These are phyloP conservation scores for Trematocara unimaculatum DNA, from an alignment of 2,113 vertebrate genomes.

Conservation along the genomic window DNA sequence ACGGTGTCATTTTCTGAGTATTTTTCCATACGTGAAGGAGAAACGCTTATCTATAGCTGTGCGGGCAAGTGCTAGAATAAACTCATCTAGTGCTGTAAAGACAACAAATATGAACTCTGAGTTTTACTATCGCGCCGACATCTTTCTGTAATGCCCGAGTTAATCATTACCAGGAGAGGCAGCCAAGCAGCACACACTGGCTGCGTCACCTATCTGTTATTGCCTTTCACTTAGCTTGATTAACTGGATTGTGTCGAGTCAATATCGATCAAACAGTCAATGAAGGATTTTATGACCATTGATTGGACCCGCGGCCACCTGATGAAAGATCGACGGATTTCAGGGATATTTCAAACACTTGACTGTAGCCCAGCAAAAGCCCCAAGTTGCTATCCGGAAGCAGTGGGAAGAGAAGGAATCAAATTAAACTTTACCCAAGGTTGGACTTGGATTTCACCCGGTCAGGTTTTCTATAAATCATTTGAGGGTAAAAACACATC, in stretches of 20 bases:
- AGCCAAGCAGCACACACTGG: neutral
- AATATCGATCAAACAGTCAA: conserved; percentile 47
- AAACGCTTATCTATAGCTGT: neutral
- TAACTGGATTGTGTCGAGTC: conserved; percentile 26
- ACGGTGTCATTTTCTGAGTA: neutral
- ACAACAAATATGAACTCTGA: conserved; percentile 43
- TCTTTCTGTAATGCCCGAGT: conserved; percentile 20
- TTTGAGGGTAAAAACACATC: conserved; percentile 5
- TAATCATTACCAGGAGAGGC: conserved; percentile 42
- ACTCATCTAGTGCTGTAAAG: neutral
- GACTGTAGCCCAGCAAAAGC: neutral
- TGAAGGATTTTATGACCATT: conserved; percentile 50
- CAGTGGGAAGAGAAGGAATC: neutral
- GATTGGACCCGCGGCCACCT: conserved; percentile 11
- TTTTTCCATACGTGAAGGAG: neutral
- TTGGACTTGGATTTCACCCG: conserved; percentile 24
- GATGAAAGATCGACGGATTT: neutral
- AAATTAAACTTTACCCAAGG: neutral
- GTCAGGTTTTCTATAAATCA: neutral
- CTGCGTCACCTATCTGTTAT: conserved; percentile 1
- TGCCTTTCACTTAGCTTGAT: conserved; percentile 61
- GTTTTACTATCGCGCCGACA: neutral
- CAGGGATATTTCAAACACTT: neutral
- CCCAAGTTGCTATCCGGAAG: neutral
- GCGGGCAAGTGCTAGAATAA: neutral